phyloP scores from a whole-genome alignment of 1,140 invertebrate species.

The Drosophila erecta region DNA sequence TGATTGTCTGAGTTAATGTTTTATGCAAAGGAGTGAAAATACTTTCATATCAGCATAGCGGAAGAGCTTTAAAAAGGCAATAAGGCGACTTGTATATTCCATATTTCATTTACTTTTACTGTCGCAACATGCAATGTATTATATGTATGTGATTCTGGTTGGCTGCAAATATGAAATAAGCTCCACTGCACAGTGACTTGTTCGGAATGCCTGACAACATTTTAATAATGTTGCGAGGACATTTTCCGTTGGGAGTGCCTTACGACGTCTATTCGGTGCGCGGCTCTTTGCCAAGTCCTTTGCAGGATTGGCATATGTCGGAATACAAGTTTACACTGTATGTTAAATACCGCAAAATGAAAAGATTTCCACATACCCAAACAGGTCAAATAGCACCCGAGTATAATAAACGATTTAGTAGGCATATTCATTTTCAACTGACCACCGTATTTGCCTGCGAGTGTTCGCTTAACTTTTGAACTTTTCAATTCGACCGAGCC shows the following conservation, averaged over 20 bases:
- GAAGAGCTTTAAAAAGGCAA: conserved; percentile 10
- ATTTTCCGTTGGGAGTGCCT: conserved; percentile 29
- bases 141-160: not conserved
- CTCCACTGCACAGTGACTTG: conserved; percentile 35
- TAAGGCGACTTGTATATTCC: conserved; percentile 2
- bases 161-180: conserved; percentile 63
- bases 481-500: conserved; percentile 14
- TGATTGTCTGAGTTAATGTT: too few relatives aligned
- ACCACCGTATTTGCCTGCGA: conserved; percentile 9
- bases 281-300: conserved; percentile 8
- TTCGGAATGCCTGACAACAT: conserved; percentile 71
- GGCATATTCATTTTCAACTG: conserved; percentile 2
- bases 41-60: not conserved
- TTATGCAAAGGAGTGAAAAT: not conserved
- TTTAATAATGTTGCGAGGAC: conserved; percentile 67
- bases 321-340: conserved; percentile 14
- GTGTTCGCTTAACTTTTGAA: conserved; percentile 50
- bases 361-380: not conserved
- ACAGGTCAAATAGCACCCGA: not conserved
- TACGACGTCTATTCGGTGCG: conserved; percentile 26
- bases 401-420: conserved; percentile 12
- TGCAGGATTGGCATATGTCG: conserved; percentile 24
- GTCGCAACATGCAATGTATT: conserved; percentile 3
- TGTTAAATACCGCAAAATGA: conserved; percentile 19
- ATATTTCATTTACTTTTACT: conserved; percentile 6